These are phyloP conservation scores for Megaceryle maxima DNA, from an alignment of 2,113 vertebrate species.

Conservation along the genomic window DNA sequence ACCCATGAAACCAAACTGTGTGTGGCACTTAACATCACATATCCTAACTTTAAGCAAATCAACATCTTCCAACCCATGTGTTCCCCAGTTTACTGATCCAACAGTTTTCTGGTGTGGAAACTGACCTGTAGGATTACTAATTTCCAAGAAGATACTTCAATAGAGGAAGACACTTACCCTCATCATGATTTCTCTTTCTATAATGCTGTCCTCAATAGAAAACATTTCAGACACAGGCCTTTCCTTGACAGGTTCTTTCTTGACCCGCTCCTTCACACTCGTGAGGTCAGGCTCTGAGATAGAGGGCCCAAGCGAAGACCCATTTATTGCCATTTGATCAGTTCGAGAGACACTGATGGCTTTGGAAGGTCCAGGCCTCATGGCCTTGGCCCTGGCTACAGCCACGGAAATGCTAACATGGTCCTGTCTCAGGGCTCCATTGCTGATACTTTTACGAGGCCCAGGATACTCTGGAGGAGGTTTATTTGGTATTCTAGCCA, in stretches of 20 bases:
- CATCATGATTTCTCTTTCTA: conserved; percentile 94
- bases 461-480: conserved; percentile 95
- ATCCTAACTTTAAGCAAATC: not conserved
- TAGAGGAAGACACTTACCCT: conserved; percentile 79
- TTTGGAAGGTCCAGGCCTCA: conserved; percentile 74
- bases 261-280: conserved; percentile 93
- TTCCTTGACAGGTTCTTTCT: conserved; percentile 94
- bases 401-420: conserved; percentile 48
- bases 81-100: not conserved
- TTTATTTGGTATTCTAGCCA: conserved; percentile 94
- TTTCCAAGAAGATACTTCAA: not conserved
- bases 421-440: conserved; percentile 77
- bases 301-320: conserved; percentile 89
- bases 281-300: conserved; percentile 96
- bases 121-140: not conserved
- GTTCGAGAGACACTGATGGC: conserved; percentile 81
- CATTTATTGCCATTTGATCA: conserved; percentile 83
- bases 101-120: not conserved
- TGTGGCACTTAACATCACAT: not conserved
- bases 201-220: conserved; percentile 94
- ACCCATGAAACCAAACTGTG: not conserved
- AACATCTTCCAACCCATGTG: not conserved
- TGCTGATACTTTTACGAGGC: conserved; percentile 84
- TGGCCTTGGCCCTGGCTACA: conserved; percentile 68
- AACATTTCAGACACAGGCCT: conserved; percentile 97